Evolutionary conservation across 2,888 invertebrate species (phyloP), one percentile per base, ranked within the genome.

Genomic region (Amblyjoppa proteus): DNA sequence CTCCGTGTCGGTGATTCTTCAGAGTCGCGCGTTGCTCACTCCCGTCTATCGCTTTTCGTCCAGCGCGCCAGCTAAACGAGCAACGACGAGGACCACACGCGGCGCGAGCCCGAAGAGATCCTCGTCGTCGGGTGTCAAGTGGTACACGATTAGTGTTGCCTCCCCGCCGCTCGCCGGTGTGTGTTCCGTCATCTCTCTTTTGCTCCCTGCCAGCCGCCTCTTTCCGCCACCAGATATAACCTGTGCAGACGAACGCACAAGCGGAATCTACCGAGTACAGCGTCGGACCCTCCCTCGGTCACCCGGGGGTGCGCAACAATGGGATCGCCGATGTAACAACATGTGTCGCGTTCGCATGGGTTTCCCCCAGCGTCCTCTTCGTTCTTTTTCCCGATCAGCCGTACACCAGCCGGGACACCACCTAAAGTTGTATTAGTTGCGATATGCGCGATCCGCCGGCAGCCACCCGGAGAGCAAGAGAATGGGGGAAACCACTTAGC

Each of bases 401-500:
- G 34, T 7, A 34, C 2, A 11, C 38, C 38, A 9, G 31, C 31
- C 41, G 11, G 9, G n/a, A 64, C 13, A 28, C n/a, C 31, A 38
- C 6, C 74, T 16, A n/a, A 16, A 7, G 6, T 28, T 16, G 38
- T 61, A 6, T 69, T 25, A 73, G n/a, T 5, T n/a, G 25, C 68
- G 68, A 56, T 41, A 38, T 41, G 70, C 64, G 49, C 66, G 75
- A 71, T 38, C 61, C 45, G 45, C 45, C 13, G 45, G 11, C 49
- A 68, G 70, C 82, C 82, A 82, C 85, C 85, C 78, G 81, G 76
- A 38, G 82, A 75, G 81, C 74, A 89, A 88, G 90, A 91, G 92
- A 92, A 93, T 91, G 91, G 91, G 53, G 78, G 90, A 89, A 91
- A 93, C 93, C 93, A 93, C 93, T 93, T 93, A 93, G 93, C 93